Evolutionary conservation across 2,888 invertebrate genomes (phyloP).

Genomic region (Apotomis turbidana): DNA sequence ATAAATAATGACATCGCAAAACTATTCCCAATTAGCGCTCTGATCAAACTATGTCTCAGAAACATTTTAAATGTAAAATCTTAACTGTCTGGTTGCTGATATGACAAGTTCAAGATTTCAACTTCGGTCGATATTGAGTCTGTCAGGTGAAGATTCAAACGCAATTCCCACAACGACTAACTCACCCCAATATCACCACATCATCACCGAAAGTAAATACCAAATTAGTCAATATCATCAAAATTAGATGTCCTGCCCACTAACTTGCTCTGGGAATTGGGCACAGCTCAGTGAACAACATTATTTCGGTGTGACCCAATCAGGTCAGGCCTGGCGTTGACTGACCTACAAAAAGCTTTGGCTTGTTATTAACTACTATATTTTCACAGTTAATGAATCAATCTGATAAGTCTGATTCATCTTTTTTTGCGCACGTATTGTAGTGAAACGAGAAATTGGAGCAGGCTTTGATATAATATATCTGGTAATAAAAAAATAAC

Average conservation of each 20-base stretch:
- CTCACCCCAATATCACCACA: too few species aligned
- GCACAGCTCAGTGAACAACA: constrained; percentile 34
- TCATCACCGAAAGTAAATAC: not conserved
- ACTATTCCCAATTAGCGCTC: too few species aligned
- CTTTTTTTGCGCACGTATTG: constrained; percentile 12
- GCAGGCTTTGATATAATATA: not conserved
- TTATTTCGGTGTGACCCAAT: constrained; percentile 31
- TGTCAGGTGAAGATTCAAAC: too few species aligned
- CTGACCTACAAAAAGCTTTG: constrained; percentile 32
- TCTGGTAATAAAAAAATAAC: not conserved
- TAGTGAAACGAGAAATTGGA: constrained; percentile 15
- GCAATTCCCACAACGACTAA: too few species aligned
- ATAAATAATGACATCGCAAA: too few species aligned
- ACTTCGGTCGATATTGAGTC: too few species aligned
- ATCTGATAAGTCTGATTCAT: constrained; percentile 26
- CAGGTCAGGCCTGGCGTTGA: constrained; percentile 19
- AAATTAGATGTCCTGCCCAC: constrained; percentile 23
- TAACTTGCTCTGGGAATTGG: constrained; percentile 24
- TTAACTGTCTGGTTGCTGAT: too few species aligned
- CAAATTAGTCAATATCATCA: constrained; percentile 13
- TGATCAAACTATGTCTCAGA: too few species aligned
- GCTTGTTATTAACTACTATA: constrained; percentile 18
- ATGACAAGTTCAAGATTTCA: too few species aligned
- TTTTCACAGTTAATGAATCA: constrained; percentile 27
- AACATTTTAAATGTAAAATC: too few species aligned